These are phyloP conservation scores for Turritopsis dohrnii DNA, from an alignment of 30 jellyfish, hydroid and myxozoan genomes.

Conservation along the genomic window DNA sequence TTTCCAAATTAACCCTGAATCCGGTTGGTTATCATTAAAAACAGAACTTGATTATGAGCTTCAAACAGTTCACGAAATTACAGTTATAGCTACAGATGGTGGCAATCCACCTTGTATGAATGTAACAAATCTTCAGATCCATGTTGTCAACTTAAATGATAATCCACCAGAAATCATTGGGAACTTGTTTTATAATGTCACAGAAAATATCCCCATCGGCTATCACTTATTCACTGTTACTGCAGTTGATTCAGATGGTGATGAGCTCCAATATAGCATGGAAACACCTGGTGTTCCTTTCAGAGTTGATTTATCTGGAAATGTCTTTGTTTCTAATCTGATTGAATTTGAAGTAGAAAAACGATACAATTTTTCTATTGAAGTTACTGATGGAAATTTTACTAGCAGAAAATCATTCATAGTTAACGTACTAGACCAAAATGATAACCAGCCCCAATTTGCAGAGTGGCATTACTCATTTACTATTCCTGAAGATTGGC, in stretches of 20 bases:
- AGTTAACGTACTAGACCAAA: not conserved
- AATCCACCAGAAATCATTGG: constrained; percentile 5
- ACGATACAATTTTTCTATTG: not conserved
- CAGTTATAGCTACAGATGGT: constrained; percentile 2
- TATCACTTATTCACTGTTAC: not conserved
- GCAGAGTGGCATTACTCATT: not conserved
- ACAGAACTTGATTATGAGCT: not conserved
- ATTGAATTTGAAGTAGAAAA: not conserved
- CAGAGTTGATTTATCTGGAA: not conserved
- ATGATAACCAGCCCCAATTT: constrained; percentile 10
- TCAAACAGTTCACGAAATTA: not conserved
- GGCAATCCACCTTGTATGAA: not conserved
- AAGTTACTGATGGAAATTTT: not conserved
- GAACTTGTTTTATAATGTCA: not conserved
- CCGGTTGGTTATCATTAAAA: constrained; percentile 3
- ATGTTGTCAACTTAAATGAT: not conserved
- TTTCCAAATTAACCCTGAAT: not conserved
- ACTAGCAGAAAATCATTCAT: not conserved
- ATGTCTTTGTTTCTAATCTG: not conserved
- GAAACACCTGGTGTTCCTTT: not conserved
- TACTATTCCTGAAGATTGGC: not conserved
- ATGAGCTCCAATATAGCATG: not conserved
- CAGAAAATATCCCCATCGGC: constrained; percentile 1
- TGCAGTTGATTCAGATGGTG: constrained; percentile 5
- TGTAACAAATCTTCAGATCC: not conserved